Conservation (phyloP, 2,797 vertebrate genomes). For the Tapirus indicus region DNA sequence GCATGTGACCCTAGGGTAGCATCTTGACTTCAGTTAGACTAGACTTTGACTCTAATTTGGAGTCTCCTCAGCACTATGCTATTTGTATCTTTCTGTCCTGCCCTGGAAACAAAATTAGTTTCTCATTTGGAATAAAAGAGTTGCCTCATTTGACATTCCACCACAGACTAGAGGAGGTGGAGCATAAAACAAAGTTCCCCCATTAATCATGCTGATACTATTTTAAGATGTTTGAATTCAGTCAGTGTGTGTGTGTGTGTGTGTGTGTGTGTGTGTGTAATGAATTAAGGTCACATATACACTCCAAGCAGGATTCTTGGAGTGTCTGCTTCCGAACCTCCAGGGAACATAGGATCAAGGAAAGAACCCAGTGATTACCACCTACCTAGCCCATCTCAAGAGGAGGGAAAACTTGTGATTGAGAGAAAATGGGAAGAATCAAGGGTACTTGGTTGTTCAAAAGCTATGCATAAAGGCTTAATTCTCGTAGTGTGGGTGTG, state of each 20-base stretch:
- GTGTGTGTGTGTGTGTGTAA: background rate
- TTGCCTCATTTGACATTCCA: conserved; percentile 75
- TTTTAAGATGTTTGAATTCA: conserved; percentile 78
- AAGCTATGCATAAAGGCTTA: background rate
- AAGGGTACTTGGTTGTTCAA: background rate
- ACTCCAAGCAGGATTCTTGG: conserved; percentile 14
- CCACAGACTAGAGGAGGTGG: conserved; percentile 71
- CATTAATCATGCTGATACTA: conserved; percentile 78
- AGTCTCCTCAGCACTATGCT: background rate
- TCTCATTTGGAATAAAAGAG: conserved; percentile 56
- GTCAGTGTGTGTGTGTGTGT: conserved; percentile 9
- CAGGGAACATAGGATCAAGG: conserved; percentile 62
- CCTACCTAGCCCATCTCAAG: background rate
- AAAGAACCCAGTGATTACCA: conserved; percentile 33
- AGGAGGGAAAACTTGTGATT: background rate
- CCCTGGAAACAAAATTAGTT: conserved; percentile 62
- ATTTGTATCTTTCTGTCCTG: conserved; percentile 49
- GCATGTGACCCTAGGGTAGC: background rate
- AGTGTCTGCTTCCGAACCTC: conserved; percentile 76
- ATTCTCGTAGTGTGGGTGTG: background rate
- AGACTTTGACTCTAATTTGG: conserved; percentile 45
- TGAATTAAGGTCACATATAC: conserved; percentile 77
- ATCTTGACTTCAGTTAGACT: background rate
- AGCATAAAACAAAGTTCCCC: conserved; percentile 76
- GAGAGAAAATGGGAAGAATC: conserved; percentile 57